Evolutionary conservation across 2,888 invertebrate species (phyloP).

Genomic region (Megalurothrips usitatus): DNA sequence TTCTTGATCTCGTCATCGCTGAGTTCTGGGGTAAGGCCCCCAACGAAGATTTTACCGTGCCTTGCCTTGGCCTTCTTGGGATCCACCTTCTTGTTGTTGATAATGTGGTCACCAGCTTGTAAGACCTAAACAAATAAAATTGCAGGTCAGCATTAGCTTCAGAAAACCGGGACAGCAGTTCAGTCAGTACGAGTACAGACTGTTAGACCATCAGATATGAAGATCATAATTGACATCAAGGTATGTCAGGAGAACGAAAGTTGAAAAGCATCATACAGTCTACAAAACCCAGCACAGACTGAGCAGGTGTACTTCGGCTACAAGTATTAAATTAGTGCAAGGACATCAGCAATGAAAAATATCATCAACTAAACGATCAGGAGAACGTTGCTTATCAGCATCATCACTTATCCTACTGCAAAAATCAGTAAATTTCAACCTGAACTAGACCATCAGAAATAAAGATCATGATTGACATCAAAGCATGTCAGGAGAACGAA

Average conservation of each 20-base stretch:
- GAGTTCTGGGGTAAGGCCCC: constrained; percentile 87
- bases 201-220: constrained; percentile 5
- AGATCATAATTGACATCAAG: constrained; percentile 24
- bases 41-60: constrained; percentile 94
- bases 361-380: no score
- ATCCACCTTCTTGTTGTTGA: constrained; percentile 93
- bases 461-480: not conserved
- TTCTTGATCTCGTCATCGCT: constrained; percentile 90
- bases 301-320: no score
- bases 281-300: not conserved
- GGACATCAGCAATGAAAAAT: no score
- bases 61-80: constrained; percentile 94
- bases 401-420: no score
- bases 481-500: constrained; percentile 1
- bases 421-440: no score
- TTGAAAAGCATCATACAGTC: not conserved
- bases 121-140: constrained; percentile 50
- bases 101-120: constrained; percentile 80
- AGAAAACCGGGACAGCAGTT: not conserved
- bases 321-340: no score
- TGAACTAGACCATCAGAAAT: not conserved
- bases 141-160: not conserved
- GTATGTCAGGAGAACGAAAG: not conserved
- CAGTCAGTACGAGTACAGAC: no score
- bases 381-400: no score